Evolutionary conservation across 2,113 vertebrate species (phyloP).

Genomic region (Mandrillus leucophaeus): DNA sequence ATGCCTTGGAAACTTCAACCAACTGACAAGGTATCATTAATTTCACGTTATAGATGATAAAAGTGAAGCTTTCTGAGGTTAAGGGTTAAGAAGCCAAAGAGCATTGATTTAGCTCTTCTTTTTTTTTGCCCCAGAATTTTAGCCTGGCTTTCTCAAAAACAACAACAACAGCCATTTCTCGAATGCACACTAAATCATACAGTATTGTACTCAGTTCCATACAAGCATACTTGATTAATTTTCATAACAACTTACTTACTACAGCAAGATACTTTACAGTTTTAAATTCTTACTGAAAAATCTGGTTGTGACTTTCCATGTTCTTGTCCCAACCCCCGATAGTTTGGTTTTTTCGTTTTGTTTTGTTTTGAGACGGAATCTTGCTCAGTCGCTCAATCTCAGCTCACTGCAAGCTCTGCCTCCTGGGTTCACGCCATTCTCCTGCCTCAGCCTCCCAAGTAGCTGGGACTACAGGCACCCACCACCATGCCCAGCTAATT

Average conservation of each 20-base stretch:
- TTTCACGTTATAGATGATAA: background rate
- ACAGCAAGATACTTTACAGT: background rate
- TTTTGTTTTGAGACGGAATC: no score
- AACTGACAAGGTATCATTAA: background rate
- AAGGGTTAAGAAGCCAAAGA: background rate
- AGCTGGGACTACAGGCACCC: no score
- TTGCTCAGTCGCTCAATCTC: no score
- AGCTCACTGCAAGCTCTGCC: no score
- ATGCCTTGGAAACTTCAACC: background rate
- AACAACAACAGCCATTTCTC: background rate
- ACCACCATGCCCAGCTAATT: rapidly evolving
- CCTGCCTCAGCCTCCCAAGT: no score
- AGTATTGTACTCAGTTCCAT: background rate
- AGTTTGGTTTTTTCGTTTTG: no score
- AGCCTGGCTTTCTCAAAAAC: background rate
- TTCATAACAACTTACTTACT: background rate
- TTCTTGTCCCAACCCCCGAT: background rate
- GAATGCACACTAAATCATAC: no score
- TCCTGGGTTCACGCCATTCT: no score
- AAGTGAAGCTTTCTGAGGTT: background rate
- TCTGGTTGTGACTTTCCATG: background rate
- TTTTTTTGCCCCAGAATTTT: background rate
- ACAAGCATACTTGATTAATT: background rate
- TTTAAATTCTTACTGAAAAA: background rate
- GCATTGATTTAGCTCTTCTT: background rate